Base-by-base conservation (phyloP, 2,113 vertebrate genomes). In the Corvus hawaiiensis region DNA sequence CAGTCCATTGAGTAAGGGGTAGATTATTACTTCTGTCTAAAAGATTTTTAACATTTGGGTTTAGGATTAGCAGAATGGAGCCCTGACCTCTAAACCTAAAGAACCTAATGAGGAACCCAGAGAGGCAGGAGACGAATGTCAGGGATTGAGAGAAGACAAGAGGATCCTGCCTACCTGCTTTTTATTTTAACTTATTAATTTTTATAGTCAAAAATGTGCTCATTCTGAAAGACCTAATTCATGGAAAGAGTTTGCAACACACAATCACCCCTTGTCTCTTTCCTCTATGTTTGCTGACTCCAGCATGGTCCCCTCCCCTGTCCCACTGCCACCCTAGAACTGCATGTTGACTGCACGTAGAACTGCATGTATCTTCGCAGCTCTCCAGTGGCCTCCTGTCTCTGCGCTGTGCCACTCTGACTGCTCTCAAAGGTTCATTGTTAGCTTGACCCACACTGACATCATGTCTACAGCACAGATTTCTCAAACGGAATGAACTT, bases 51-150 rank as follows among this genome's bases (percentile, higher is more conserved):
- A 49, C 5, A 7, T 56, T 92, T 79, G 22, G 6, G 7, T 72
- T 79, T 71, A 75, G 43, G 35, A 51, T 81, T 49, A 90, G 35
- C 48, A 76, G 18, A 68, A 20, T 59, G 39, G 22, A 90, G 6
- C 23, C 23, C 26, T 67, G 48, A 61, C 11, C 13, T 43, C n/a
- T 58, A 82, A 74, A 56, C 4, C 12, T 72, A 37, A 75, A 83
- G 13, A 44, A 56, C 5, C 6, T 54, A 54, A 72, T 7, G 26
- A 63, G 55, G 54, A 79, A 51, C 11, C 7, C 30, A 54, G 35
- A 63, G 9, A 75, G 5, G 17, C 20, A 75, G n/a, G 26, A 64
- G 7, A 8, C 0, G 0, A 72, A 59, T 55, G 10, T 20, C 39
- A 69, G 26, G 13, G n/a, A 41, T 2, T 51, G 66, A 85, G 26